Evolutionary conservation across 2,888 invertebrate species (phyloP).

Genomic region (Acronicta leporina): DNA sequence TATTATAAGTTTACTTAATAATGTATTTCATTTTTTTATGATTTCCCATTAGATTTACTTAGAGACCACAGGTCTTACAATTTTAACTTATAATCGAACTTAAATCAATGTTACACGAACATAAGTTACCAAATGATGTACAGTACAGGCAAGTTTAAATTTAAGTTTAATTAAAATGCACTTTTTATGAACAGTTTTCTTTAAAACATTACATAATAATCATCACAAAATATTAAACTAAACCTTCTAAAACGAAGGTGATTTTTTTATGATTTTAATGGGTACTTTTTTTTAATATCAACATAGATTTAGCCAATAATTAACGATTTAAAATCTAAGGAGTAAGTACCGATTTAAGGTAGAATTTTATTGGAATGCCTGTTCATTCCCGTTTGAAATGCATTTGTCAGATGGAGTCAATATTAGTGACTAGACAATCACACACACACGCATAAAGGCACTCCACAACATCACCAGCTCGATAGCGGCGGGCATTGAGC

Average conservation of each 20-base stretch:
- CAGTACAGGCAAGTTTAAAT: slow-evolving; percentile 63
- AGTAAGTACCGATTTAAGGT: slow-evolving; percentile 58
- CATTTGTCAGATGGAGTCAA: slow-evolving; percentile 63
- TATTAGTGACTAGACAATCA: slow-evolving; percentile 82
- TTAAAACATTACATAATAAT: slow-evolving; percentile 45
- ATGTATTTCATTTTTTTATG: slow-evolving; percentile 53
- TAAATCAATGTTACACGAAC: slow-evolving; percentile 61
- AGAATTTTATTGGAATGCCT: slow-evolving; percentile 50
- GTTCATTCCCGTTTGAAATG: slow-evolving; percentile 47
- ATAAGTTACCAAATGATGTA: slow-evolving; percentile 56
- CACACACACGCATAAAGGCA: slow-evolving; percentile 67
- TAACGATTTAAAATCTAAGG: slow-evolving; percentile 42
- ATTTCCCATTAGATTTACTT: slow-evolving; percentile 71
- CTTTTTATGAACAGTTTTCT: slow-evolving; percentile 50
- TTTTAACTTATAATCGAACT: slow-evolving; percentile 61
- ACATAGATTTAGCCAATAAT: slow-evolving; percentile 51
- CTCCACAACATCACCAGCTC: slow-evolving; percentile 9
- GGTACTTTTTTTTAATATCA: slow-evolving; percentile 39
- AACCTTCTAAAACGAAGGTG: slow-evolving; percentile 84
- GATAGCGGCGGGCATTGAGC: slow-evolving; percentile 3
- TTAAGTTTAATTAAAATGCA: slow-evolving; percentile 67
- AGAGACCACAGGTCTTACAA: slow-evolving; percentile 86
- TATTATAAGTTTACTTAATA: slow-evolving; percentile 41
- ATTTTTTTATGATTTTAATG: slow-evolving; percentile 18
- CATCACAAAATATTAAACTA: slow-evolving; percentile 62